Percentiles rank a stretch among this genome's conserved stretches.
phyloP scores from a whole-genome alignment of 1,140 invertebrate genomes.

The Apis cerana region DNA sequence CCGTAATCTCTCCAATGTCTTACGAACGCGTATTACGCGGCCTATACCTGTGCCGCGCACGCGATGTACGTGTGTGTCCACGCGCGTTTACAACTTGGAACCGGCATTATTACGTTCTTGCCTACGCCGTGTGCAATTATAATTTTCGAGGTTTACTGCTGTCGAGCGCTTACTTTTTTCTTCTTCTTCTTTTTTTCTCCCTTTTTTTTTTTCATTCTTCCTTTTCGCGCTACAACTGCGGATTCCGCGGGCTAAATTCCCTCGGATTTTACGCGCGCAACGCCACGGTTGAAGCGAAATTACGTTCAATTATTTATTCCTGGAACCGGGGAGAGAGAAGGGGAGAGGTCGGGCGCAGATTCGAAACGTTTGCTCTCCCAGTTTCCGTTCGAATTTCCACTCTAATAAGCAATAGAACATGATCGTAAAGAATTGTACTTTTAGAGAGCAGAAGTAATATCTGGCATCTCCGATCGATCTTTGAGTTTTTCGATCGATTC shows the following conservation, averaged over 20 bases:
- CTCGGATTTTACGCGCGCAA: background rate
- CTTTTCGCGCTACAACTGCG: background rate
- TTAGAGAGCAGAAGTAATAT: too few species aligned
- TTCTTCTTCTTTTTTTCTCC: background rate
- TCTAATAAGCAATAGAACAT: too few species aligned
- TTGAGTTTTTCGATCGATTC: too few species aligned
- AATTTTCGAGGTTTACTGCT: conserved; percentile 58
- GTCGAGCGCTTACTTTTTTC: background rate
- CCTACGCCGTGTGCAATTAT: conserved; percentile 56
- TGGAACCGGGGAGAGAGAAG: background rate
- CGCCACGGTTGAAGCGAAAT: background rate
- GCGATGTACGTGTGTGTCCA: conserved; percentile 14
- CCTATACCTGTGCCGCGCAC: background rate
- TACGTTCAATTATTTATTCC: conserved; percentile 14
- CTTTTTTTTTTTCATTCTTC: conserved; percentile 1
- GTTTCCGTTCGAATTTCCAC: background rate
- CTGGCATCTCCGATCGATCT: too few species aligned
- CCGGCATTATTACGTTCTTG: conserved; percentile 42
- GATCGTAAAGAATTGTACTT: too few species aligned
- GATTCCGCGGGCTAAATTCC: conserved; percentile 8
- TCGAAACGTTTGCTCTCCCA: background rate
- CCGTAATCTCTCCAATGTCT: conserved; percentile 58
- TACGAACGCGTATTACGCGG: conserved; percentile 11
- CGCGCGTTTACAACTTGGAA: conserved; percentile 24
- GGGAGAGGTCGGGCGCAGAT: background rate